These are phyloP conservation scores for Chelonoidis abingdonii DNA, from an alignment of 2,113 vertebrate genomes.

Conservation along the genomic window DNA sequence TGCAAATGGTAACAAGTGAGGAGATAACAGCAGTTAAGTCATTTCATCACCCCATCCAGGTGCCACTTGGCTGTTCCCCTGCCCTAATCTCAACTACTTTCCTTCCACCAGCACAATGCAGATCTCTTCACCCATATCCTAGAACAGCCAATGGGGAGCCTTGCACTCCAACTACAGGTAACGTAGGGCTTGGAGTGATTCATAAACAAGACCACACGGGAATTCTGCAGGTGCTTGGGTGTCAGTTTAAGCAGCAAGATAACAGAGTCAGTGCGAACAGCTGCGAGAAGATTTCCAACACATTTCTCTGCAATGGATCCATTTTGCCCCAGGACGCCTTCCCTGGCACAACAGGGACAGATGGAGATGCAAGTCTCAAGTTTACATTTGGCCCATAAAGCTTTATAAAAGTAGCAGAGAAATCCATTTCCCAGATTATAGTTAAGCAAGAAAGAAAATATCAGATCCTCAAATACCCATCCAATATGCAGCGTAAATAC, in stretches of 20 bases:
- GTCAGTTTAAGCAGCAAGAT: too few species aligned
- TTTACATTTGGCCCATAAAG: background rate
- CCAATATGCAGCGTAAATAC: background rate
- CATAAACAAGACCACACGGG: background rate
- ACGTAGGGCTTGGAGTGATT: too few species aligned
- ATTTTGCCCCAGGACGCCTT: background rate
- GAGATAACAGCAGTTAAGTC: too few species aligned
- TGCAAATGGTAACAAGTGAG: background rate
- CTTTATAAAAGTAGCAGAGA: background rate
- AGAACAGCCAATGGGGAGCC: background rate
- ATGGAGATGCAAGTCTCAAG: background rate
- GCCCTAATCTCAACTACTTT: background rate
- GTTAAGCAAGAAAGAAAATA: background rate
- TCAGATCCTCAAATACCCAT: background rate
- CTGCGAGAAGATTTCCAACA: background rate
- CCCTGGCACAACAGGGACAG: background rate
- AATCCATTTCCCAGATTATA: background rate
- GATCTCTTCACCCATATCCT: background rate
- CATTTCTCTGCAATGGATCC: background rate
- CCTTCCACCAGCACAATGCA: background rate
- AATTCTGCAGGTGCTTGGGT: background rate
- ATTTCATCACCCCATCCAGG: background rate
- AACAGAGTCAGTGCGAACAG: background rate
- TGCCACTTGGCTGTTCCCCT: background rate
- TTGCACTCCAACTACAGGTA: background rate